phyloP scores from a whole-genome alignment of 2,888 invertebrate species.

The Prosapia bicincta region DNA sequence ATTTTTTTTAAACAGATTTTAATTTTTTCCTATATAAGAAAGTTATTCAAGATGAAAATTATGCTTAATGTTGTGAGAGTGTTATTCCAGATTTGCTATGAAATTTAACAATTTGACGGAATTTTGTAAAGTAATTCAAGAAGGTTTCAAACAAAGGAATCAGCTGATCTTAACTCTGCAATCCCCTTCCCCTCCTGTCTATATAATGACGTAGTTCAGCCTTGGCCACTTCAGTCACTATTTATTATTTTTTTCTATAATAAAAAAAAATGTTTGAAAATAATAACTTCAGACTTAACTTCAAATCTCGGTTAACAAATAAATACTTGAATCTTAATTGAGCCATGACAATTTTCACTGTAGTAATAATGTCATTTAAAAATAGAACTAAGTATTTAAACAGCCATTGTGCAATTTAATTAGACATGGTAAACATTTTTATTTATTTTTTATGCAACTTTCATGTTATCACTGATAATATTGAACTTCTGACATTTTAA shows the following conservation, averaged over 20 bases:
- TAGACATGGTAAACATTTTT: background rate
- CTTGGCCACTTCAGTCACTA: no score
- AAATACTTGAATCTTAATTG: background rate
- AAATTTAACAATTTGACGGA: no score
- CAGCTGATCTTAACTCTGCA: constrained; percentile 60
- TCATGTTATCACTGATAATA: background rate
- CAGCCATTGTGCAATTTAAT: background rate
- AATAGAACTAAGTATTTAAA: background rate
- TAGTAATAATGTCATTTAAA: background rate
- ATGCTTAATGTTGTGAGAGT: background rate
- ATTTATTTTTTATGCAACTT: background rate
- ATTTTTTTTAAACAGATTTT: background rate
- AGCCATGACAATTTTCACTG: background rate
- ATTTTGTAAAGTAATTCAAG: constrained; percentile 38
- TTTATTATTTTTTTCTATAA: no score
- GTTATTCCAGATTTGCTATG: background rate
- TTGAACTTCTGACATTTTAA: background rate
- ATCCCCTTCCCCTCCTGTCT: background rate
- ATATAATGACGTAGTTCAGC: background rate
- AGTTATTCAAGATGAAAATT: no score
- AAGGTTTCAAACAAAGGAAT: constrained; percentile 70
- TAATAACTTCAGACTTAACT: no score
- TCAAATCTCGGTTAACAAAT: no score
- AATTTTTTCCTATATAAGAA: no score
- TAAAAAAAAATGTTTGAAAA: no score